These are phyloP conservation scores for Chlamydotis undulata DNA, from an alignment of 2,113 vertebrate genomes.

Conservation along the genomic window DNA sequence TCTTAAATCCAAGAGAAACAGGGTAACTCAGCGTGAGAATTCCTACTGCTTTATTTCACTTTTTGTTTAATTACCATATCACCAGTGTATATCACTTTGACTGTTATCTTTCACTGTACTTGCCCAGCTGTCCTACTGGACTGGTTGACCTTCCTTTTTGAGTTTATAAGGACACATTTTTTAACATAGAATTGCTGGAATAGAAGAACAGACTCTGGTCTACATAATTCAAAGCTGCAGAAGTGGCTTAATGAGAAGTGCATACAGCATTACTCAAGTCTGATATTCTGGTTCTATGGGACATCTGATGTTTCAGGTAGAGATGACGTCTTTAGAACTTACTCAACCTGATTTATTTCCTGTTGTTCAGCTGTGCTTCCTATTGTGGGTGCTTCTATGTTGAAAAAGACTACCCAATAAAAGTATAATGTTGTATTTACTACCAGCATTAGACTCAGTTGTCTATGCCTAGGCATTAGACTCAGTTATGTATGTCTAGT, in stretches of 20 bases:
- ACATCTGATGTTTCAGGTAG: background rate
- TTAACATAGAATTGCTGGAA: background rate
- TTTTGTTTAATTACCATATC: background rate
- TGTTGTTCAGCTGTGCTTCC: background rate
- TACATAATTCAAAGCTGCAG: background rate
- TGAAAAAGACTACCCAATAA: background rate
- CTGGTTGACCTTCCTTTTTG: background rate
- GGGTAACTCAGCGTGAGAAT: background rate
- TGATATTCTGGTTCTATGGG: background rate
- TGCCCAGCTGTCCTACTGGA: background rate
- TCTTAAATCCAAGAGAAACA: background rate
- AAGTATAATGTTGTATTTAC: background rate
- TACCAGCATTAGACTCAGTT: background rate
- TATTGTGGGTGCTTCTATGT: background rate
- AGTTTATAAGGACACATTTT: background rate
- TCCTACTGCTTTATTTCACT: background rate
- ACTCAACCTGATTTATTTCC: background rate
- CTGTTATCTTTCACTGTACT: background rate
- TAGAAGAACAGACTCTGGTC: background rate
- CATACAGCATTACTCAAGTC: background rate
- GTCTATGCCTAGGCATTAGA: background rate
- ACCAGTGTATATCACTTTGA: background rate
- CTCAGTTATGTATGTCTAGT: background rate
- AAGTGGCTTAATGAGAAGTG: background rate
- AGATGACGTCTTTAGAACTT: background rate